phyloP scores from a whole-genome alignment of 2,797 vertebrate species.

The Cetoscarus ocellatus region DNA sequence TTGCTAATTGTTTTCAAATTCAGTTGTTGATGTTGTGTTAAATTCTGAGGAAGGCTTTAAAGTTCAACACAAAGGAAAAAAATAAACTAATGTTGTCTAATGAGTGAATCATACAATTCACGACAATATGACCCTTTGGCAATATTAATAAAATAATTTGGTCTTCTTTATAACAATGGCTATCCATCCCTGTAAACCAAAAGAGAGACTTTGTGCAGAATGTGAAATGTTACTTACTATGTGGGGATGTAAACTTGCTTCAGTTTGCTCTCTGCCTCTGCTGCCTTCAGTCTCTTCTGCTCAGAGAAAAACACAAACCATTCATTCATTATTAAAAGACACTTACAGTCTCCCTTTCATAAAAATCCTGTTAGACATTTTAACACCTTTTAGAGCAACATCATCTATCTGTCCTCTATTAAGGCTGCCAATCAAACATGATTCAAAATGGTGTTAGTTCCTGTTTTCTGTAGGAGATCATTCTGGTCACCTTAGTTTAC shows the following conservation, averaged over 20 bases:
- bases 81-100: too few relatives aligned
- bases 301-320: constrained; percentile 38
- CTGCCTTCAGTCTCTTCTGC: constrained; percentile 97
- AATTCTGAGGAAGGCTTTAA: too few relatives aligned
- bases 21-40: too few relatives aligned
- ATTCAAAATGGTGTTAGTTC: background rate
- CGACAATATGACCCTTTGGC: too few relatives aligned
- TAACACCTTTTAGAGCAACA: constrained; percentile 2
- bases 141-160: too few relatives aligned
- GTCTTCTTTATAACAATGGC: too few relatives aligned
- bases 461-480: background rate
- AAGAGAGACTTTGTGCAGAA: too few relatives aligned
- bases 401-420: background rate
- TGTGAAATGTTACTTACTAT: constrained; percentile 89
- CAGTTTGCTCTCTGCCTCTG: constrained; percentile 98
- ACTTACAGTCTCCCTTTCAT: background rate
- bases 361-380: constrained; percentile 16
- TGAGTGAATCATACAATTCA: too few relatives aligned
- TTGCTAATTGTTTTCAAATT: too few relatives aligned
- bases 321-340: constrained; percentile 29
- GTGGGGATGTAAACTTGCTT: constrained; percentile 99
- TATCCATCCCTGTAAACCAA: too few relatives aligned
- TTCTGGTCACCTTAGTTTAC: background rate
- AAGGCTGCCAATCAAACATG: background rate
- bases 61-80: too few relatives aligned